A percentile compares a stretch with the other conserved stretches of the same genome.
These are phyloP conservation scores for Zoanthus solanderi DNA, from an alignment of 92 coral and sea anemone genomes.

Conservation along the genomic window DNA sequence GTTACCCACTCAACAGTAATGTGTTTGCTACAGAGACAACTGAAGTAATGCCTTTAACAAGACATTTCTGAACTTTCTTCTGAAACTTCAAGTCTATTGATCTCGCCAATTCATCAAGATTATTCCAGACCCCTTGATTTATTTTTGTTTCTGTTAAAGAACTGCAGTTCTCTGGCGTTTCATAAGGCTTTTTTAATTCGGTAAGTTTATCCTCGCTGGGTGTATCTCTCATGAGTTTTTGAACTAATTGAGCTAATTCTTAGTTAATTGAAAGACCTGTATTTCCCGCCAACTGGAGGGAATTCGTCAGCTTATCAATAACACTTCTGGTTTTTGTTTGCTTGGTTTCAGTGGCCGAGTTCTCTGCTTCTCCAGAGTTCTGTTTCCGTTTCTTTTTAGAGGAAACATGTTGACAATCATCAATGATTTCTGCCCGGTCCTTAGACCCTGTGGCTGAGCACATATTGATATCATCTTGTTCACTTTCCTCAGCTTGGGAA, in stretches of 20 bases:
- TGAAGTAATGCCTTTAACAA: constrained; percentile 54
- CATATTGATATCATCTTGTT: too few relatives aligned
- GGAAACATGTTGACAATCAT: too few relatives aligned
- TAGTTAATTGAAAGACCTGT: background rate
- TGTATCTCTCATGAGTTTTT: background rate
- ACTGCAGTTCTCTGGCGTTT: background rate
- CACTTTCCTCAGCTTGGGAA: too few relatives aligned
- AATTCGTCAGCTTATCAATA: too few relatives aligned
- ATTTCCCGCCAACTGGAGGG: too few relatives aligned
- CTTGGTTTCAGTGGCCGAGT: too few relatives aligned
- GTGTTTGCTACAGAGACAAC: background rate
- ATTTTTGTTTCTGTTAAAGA: background rate
- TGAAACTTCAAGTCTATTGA: background rate
- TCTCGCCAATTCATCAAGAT: background rate
- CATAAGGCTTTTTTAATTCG: background rate
- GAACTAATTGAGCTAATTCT: background rate
- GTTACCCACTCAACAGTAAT: constrained; percentile 23
- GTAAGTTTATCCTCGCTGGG: background rate
- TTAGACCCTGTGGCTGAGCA: too few relatives aligned
- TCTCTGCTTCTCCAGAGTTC: too few relatives aligned
- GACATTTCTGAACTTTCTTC: background rate
- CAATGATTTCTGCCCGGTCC: too few relatives aligned
- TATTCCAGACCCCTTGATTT: background rate
- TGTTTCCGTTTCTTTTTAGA: too few relatives aligned
- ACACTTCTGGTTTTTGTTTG: too few relatives aligned